Evolutionary conservation across 2,797 vertebrate genomes (phyloP).

Genomic region (Sebastes miniatus): DNA sequence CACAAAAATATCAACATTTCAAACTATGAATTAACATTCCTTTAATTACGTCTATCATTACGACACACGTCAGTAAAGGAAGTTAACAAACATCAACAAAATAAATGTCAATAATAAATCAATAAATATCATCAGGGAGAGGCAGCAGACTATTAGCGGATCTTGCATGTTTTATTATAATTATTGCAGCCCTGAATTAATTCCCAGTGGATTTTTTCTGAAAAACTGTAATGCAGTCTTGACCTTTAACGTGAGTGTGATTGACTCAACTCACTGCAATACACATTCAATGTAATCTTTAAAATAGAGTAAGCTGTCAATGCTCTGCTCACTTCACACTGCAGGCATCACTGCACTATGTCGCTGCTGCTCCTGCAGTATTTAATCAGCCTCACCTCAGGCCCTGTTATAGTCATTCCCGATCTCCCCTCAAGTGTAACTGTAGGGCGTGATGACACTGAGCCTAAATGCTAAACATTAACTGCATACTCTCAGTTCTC

Average conservation of each 20-base stretch:
- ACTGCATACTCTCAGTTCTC: slow-evolving; percentile 2
- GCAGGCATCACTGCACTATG: background rate
- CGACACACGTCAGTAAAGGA: background rate
- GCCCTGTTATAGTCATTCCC: background rate
- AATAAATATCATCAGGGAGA: background rate
- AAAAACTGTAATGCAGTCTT: background rate
- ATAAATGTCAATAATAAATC: background rate
- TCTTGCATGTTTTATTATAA: background rate
- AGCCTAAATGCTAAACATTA: slow-evolving; percentile 24
- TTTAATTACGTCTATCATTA: background rate
- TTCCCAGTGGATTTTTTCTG: background rate
- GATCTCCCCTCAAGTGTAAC: background rate
- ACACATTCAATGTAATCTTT: background rate
- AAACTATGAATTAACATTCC: background rate
- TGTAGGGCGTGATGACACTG: background rate
- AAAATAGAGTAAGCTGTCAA: background rate
- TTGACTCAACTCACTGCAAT: background rate
- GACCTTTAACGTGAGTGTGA: background rate
- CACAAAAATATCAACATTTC: background rate
- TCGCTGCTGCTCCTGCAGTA: background rate
- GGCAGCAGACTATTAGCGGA: background rate
- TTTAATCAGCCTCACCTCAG: slow-evolving; percentile 26
- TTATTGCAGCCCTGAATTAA: background rate
- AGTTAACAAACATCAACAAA: background rate
- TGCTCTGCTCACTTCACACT: background rate